phyloP scores from a whole-genome alignment of 2,797 vertebrate species.

The Galagoides demidoff region DNA sequence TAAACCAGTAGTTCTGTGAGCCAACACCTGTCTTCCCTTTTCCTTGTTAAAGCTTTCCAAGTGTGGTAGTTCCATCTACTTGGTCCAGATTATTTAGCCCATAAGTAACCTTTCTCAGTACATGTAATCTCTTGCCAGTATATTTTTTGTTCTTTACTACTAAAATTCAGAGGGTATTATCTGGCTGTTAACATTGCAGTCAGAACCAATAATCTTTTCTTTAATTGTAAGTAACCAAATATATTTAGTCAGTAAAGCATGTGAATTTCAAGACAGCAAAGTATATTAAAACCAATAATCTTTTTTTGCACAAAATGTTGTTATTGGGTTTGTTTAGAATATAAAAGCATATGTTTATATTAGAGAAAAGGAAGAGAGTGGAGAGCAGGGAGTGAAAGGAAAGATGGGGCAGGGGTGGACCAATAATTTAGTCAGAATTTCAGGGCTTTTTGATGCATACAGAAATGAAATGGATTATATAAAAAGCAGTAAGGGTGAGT shows the following conservation, averaged over 20 bases:
- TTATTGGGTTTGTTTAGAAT: no score
- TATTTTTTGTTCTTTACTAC: not conserved
- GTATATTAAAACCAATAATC: not conserved
- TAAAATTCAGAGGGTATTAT: not conserved
- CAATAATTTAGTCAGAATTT: slow-evolving; percentile 7
- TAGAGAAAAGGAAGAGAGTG: no score
- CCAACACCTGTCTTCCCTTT: not conserved
- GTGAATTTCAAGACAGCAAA: not conserved
- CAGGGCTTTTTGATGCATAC: not conserved
- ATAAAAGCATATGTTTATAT: no score
- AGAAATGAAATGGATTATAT: not conserved
- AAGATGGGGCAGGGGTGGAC: not conserved
- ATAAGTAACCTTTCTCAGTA: not conserved
- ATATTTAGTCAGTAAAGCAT: slow-evolving; percentile 24
- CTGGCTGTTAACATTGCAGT: not conserved
- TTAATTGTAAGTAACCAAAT: slow-evolving; percentile 31
- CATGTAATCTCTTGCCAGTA: not conserved
- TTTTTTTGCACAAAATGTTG: no score
- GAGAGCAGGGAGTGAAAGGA: no score
- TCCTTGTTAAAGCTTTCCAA: slow-evolving; percentile 23
- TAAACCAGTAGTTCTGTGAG: not conserved
- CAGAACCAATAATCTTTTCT: not conserved
- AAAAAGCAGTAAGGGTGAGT: not conserved
- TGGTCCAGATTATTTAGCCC: slow-evolving; percentile 2
- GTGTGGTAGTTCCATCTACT: not conserved